phyloP scores from a whole-genome alignment of 2,113 vertebrate species.

The Pica pica region DNA sequence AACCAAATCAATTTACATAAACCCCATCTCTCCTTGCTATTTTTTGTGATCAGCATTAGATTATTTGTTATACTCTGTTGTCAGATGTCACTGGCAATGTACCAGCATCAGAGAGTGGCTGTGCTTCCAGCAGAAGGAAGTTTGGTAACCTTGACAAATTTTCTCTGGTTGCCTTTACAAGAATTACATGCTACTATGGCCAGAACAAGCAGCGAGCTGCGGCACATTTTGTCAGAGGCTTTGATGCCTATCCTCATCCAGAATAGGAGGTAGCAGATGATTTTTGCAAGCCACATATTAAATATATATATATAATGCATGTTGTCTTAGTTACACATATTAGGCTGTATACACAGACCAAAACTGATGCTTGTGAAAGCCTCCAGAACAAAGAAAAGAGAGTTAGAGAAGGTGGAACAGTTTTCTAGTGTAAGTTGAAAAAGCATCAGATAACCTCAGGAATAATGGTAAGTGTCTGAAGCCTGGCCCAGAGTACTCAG shows the following conservation, averaged over 20 bases:
- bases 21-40: not conserved
- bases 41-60: not conserved
- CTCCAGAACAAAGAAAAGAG: not conserved
- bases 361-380: not conserved
- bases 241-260: not conserved
- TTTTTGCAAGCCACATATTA: not conserved
- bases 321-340: not conserved
- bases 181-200: not conserved
- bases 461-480: not conserved
- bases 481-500: not conserved
- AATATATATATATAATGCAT: not conserved
- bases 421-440: not conserved
- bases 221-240: not conserved
- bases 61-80: not conserved
- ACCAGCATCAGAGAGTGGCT: not conserved
- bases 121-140: not conserved
- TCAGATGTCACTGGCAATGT: not conserved
- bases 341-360: not conserved
- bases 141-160: not conserved
- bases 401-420: not conserved
- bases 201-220: not conserved
- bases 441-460: not conserved
- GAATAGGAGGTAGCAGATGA: not conserved
- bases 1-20: constrained; percentile 1
- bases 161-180: not conserved